Conservation (phyloP, 2,113 vertebrate species). For the Oriolus oriolus region DNA sequence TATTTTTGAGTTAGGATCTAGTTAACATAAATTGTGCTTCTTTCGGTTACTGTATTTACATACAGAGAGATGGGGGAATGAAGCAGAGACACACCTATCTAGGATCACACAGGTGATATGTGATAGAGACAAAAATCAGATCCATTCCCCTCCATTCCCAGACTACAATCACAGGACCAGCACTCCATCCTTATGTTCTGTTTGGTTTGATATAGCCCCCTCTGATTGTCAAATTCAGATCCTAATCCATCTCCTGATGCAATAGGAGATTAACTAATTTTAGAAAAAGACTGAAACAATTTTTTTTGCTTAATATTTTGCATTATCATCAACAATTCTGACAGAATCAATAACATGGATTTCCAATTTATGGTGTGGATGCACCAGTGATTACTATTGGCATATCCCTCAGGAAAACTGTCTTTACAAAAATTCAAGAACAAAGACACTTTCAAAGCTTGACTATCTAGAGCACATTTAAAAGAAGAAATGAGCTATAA, state of each 20-base stretch:
- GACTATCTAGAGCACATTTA: slow-evolving; percentile 27
- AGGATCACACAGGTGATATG: not conserved
- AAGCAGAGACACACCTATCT: not conserved
- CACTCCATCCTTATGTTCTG: not conserved
- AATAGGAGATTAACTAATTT: not conserved
- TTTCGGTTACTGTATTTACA: not conserved
- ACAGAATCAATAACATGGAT: slow-evolving; percentile 18
- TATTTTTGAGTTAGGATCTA: not conserved
- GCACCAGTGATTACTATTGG: not conserved
- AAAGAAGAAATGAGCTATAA: slow-evolving; percentile 43
- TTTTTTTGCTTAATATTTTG: not conserved
- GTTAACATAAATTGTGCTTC: not conserved
- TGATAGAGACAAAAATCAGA: not conserved
- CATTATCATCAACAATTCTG: slow-evolving; percentile 5
- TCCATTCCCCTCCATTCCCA: not conserved
- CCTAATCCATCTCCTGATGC: not conserved
- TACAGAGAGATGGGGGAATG: not conserved
- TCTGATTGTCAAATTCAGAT: not conserved
- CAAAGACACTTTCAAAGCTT: slow-evolving; percentile 3
- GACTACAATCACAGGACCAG: not conserved
- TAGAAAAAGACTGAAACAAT: not conserved
- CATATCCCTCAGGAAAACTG: not conserved
- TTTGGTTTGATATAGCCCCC: not conserved
- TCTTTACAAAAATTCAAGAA: not conserved
- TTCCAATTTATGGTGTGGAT: slow-evolving; percentile 26